These are phyloP conservation scores for Stigmatopora nigra DNA, from an alignment of 2,113 vertebrate species.

Conservation along the genomic window DNA sequence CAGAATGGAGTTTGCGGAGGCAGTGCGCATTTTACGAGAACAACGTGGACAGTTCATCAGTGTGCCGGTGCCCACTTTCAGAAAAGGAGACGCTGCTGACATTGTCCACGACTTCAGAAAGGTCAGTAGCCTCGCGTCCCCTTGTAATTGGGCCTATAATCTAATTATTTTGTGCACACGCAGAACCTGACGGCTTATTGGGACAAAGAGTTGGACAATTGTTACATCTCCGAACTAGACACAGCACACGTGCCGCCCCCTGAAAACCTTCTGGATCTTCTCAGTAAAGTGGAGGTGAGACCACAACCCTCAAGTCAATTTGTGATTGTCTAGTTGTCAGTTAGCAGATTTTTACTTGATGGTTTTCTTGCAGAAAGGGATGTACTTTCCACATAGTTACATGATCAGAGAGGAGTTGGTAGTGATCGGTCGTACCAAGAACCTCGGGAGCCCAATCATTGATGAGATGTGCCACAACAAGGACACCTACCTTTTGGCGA, in stretches of 20 bases:
- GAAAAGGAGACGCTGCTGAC: slow-evolving; percentile 82
- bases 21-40: slow-evolving; percentile 84
- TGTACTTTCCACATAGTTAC: slow-evolving; percentile 89
- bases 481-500: background rate
- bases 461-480: slow-evolving; percentile 37
- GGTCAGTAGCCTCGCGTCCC: slow-evolving; percentile 51
- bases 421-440: slow-evolving; percentile 78
- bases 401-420: slow-evolving; percentile 92
- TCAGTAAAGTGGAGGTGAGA: slow-evolving; percentile 85
- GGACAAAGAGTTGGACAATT: slow-evolving; percentile 87
- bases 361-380: slow-evolving; percentile 76
- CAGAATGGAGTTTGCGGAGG: slow-evolving; percentile 82
- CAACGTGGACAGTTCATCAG: slow-evolving; percentile 90
- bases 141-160: background rate
- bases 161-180: background rate
- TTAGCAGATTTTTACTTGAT: slow-evolving; percentile 2
- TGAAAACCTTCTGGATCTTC: slow-evolving; percentile 87
- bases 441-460: slow-evolving; percentile 87
- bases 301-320: background rate
- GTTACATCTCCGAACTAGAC: slow-evolving; percentile 91
- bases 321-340: background rate
- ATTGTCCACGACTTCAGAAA: slow-evolving; percentile 92
- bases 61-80: slow-evolving; percentile 82
- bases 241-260: slow-evolving; percentile 86
- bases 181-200: slow-evolving; percentile 91